Evolutionary conservation across 2,113 vertebrate genomes (phyloP).

Genomic region (Oreochromis aureus): DNA sequence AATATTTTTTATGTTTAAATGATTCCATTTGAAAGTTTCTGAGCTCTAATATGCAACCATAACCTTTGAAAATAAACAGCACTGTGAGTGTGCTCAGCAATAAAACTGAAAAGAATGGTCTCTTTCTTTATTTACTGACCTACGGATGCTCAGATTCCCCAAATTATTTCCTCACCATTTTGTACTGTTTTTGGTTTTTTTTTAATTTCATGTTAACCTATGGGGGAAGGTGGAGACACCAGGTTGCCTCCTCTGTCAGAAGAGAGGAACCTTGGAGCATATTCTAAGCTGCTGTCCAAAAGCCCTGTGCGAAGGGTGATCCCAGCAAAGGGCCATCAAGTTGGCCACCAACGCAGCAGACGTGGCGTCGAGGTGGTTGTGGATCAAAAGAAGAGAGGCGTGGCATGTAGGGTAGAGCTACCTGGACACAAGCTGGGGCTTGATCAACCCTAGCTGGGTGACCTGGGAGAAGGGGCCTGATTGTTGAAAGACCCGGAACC

Average conservation of each 20-base stretch:
- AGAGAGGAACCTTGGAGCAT: not conserved
- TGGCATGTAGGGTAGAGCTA: not conserved
- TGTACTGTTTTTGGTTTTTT: not conserved
- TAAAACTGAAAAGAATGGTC: not conserved
- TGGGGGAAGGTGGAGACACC: not conserved
- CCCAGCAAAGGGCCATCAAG: accelerated
- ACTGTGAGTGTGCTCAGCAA: accelerated
- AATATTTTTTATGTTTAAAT: not conserved
- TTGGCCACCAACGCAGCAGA: not conserved
- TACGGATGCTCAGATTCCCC: not conserved
- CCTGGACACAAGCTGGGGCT: not conserved
- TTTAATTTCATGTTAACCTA: not conserved
- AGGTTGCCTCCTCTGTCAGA: not conserved
- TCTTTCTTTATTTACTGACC: not conserved
- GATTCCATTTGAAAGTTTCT: not conserved
- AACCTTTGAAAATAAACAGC: not conserved
- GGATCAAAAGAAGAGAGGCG: not conserved
- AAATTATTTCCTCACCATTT: not conserved
- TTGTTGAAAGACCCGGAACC: not conserved
- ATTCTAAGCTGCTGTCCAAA: not conserved
- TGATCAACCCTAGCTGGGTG: not conserved
- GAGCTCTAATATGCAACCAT: not conserved
- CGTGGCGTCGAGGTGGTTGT: not conserved
- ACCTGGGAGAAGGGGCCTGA: not conserved
- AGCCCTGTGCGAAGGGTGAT: not conserved